phyloP scores from a whole-genome alignment of 37 sponge, comb jelly and placozoan species.

The Theonella swinhoei region DNA sequence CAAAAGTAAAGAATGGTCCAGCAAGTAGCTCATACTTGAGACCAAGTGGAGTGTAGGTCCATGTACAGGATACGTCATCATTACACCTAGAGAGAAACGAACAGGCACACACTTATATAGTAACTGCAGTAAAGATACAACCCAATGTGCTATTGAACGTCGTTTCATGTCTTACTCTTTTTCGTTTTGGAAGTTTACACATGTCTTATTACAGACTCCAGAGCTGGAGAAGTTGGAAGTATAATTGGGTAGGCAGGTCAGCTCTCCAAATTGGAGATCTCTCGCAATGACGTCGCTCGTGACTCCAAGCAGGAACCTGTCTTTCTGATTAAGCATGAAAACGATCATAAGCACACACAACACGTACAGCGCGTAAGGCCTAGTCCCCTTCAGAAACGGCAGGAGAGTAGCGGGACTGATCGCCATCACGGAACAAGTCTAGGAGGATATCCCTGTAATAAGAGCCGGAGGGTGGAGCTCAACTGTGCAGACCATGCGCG shows the following conservation, averaged over 20 bases:
- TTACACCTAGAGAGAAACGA: neutral
- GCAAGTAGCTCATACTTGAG: conserved; percentile 73
- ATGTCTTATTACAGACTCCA: conserved; percentile 11
- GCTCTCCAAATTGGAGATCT: conserved; percentile 54
- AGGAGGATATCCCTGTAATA: neutral
- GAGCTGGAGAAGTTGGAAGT: neutral
- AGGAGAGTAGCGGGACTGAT: neutral
- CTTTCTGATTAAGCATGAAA: conserved; percentile 70
- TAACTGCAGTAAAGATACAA: neutral
- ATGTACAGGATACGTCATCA: conserved; percentile 21
- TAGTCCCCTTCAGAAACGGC: neutral
- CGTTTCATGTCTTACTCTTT: conserved; percentile 9
- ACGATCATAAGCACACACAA: conserved; percentile 68
- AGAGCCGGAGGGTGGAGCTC: neutral
- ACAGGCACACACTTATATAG: neutral
- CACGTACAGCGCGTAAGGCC: conserved; percentile 47
- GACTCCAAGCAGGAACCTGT: conserved; percentile 71
- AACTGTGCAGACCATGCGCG: neutral
- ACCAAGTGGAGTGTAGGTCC: conserved; percentile 57
- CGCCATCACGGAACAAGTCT: neutral
- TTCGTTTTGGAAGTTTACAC: conserved; percentile 12
- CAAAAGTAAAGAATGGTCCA: conserved; percentile 70
- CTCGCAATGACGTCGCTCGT: conserved; percentile 17
- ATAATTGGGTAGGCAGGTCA: conserved; percentile 41
- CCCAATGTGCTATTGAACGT: neutral